These are phyloP conservation scores for Stomatorhinus ivindoensis DNA, from an alignment of 2,113 vertebrate species.

Conservation along the genomic window DNA sequence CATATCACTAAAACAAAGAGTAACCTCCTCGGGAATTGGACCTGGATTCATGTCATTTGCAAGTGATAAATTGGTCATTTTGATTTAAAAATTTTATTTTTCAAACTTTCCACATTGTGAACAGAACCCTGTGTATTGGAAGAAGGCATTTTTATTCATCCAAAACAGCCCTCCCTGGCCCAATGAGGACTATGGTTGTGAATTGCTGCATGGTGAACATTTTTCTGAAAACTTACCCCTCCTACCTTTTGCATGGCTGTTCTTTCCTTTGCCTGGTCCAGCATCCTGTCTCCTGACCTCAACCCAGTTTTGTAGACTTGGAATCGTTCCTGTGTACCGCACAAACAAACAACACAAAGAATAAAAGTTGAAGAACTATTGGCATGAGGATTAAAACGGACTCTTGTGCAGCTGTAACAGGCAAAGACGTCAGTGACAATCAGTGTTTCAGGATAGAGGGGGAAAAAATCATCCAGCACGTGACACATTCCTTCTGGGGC, in stretches of 20 bases:
- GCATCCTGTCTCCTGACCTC: conserved; percentile 62
- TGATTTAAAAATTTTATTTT: background rate
- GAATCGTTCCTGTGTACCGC: conserved; percentile 49
- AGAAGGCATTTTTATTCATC: background rate
- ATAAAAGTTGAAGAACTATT: background rate
- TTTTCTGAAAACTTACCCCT: conserved; percentile 42
- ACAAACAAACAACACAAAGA: background rate
- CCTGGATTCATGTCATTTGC: background rate
- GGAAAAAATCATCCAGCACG: background rate
- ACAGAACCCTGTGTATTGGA: conserved; percentile 36
- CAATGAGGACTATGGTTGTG: conserved; percentile 39
- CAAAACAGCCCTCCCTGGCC: conserved; percentile 33
- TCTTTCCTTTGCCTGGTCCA: conserved; percentile 53
- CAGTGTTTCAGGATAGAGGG: conserved; percentile 41
- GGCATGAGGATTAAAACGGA: conserved; percentile 7
- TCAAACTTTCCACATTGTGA: conserved; percentile 28
- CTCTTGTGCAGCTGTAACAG: conserved; percentile 36
- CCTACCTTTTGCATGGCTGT: conserved; percentile 61
- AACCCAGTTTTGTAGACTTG: conserved; percentile 49
- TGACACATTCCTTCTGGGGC: too few relatives aligned
- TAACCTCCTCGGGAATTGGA: background rate
- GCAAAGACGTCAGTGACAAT: conserved; percentile 61
- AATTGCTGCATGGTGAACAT: conserved; percentile 63
- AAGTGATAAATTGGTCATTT: conserved; percentile 11
- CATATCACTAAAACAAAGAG: background rate